These are phyloP conservation scores for Actenoides lindsayi DNA, from an alignment of 2,113 vertebrate species.

Conservation along the genomic window DNA sequence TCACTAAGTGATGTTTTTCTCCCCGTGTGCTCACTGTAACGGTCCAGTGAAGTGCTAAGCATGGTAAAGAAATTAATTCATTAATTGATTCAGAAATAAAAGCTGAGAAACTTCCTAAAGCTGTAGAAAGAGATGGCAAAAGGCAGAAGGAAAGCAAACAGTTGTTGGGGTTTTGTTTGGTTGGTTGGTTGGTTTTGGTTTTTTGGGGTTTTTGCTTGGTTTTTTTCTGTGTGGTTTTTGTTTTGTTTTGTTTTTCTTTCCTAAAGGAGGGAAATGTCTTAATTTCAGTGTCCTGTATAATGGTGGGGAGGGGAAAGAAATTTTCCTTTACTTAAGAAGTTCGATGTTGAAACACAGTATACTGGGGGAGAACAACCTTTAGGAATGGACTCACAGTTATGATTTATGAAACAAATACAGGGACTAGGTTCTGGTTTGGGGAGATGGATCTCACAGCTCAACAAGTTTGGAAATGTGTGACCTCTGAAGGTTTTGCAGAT, in stretches of 20 bases:
- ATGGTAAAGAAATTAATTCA: background rate
- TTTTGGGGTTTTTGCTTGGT: no score
- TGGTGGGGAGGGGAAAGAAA: fast-evolving
- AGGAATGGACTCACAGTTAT: background rate
- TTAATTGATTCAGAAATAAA: background rate
- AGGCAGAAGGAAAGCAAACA: background rate
- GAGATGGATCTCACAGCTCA: background rate
- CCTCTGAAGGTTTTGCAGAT: background rate
- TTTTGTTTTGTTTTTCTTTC: background rate
- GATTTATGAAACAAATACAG: background rate
- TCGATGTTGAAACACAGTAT: background rate
- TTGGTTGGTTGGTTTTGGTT: no score
- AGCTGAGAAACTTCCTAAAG: background rate
- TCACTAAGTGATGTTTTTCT: background rate
- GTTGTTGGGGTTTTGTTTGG: background rate
- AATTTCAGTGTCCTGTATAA: background rate
- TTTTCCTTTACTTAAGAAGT: background rate
- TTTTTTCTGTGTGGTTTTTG: no score
- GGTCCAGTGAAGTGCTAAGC: background rate
- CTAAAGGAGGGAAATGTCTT: background rate
- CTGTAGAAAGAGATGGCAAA: background rate
- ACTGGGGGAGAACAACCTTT: background rate
- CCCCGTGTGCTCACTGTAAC: background rate
- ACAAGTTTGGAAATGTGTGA: background rate
- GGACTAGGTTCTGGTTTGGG: background rate